Base-by-base conservation (phyloP, 2,113 vertebrate species). In the Himantopus leucocephalus region DNA sequence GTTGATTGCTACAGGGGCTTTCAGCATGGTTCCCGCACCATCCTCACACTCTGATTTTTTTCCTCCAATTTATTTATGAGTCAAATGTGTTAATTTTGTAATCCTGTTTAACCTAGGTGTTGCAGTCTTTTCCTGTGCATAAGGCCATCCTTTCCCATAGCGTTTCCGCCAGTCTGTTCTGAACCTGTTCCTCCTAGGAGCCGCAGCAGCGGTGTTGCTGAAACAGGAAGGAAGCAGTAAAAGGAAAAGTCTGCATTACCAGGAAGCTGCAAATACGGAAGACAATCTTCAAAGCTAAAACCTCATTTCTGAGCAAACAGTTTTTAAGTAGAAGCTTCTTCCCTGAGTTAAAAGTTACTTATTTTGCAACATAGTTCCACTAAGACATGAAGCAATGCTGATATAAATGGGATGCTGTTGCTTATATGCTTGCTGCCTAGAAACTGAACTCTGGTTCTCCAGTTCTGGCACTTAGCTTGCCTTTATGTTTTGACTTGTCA, bases 21-120 rank as follows among this genome's bases (percentile, higher is more conserved):
- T 55, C 62, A 66, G 63, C 43, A 35, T 3, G 2, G 11, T 58
- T 82, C 13, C 59, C 13, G 12, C 0, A 0, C 59, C 13, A 30
- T 35, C 37, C 15, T 82, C 26, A 73, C 8, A 8, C 20, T 72
- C 30, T 53, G 29, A 72, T 12, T 26, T 73, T 82, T 63, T 58
- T 16, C 29, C 29, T 82, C 48, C 12, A 37, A 20, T 74, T 50
- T 50, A 20, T n/a, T 76, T 63, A 47, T 56, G 35, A 73, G 53
- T 5, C 34, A 63, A 35, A 50, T 24, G 13, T 52, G 71, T 82
- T 67, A 52, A 63, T 82, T 67, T 72, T 52, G 22, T 39, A 34
- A 47, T 52, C 18, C 17, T 39, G 3, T 72, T 72, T 81, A 86
- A 67, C 24, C 30, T 50, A 50, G 21, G 6, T 35, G 6, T 60